A percentile compares a stretch with the other conserved stretches of the same genome.
Conservation (phyloP, 2,797 vertebrate species). For the Antennarius maculatus region DNA sequence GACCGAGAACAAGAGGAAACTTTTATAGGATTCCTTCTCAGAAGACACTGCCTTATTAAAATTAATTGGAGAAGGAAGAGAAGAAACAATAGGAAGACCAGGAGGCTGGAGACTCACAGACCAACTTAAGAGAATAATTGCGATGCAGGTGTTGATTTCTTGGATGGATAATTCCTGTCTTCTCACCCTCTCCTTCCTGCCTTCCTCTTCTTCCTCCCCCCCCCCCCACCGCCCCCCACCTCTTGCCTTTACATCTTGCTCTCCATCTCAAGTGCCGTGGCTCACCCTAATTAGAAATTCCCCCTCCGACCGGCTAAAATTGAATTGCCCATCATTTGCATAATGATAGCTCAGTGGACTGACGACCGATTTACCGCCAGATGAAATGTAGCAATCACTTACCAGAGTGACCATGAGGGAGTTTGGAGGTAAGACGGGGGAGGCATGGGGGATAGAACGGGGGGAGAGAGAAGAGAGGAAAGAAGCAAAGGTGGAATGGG, state of each 20-base stretch:
- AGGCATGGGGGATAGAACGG: conserved; percentile 1
- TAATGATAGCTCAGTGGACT: conserved; percentile 80
- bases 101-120: conserved; percentile 14
- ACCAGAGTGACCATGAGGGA: conserved; percentile 77
- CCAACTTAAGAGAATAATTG: conserved; percentile 45
- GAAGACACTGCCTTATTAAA: conserved; percentile 25
- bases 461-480: conserved; percentile 3
- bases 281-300: conserved; percentile 82
- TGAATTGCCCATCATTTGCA: conserved; percentile 83
- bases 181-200: background rate
- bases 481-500: conserved; percentile 51
- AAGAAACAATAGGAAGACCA: conserved; percentile 7
- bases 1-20: conserved; percentile 8
- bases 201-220: conserved; percentile 9
- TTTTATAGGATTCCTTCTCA: background rate
- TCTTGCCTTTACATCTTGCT: conserved; percentile 65
- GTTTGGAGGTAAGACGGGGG: conserved; percentile 31
- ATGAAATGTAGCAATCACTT: conserved; percentile 82
- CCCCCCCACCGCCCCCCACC: conserved; percentile 24
- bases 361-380: conserved; percentile 76
- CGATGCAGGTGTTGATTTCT: conserved; percentile 62
- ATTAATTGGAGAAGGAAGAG: conserved; percentile 26
- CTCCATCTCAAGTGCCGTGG: conserved; percentile 75
- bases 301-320: conserved; percentile 78
- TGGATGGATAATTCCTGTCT: conserved; percentile 53